These are phyloP conservation scores for Cheilosia variabilis DNA, from an alignment of 2,888 invertebrate genomes.

Conservation along the genomic window DNA sequence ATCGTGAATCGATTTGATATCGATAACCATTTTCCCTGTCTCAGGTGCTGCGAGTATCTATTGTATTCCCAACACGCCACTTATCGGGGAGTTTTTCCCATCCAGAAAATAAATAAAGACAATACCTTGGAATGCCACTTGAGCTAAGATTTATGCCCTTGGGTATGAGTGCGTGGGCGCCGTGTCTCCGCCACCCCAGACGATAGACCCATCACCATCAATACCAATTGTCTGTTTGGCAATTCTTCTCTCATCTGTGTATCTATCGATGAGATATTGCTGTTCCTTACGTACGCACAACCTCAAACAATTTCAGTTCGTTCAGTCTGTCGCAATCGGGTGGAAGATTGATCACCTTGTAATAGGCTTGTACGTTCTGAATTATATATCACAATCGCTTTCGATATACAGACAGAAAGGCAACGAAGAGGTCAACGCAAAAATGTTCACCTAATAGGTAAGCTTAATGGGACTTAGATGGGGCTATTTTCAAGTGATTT, in stretches of 20 bases:
- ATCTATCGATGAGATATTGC: slow-evolving; percentile 71
- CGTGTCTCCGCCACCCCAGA: slow-evolving; percentile 38
- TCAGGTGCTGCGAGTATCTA: slow-evolving; percentile 57
- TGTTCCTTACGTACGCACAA: slow-evolving; percentile 35
- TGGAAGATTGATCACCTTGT: slow-evolving; percentile 75
- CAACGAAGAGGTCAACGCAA: slow-evolving; percentile 62
- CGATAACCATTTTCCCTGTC: slow-evolving; percentile 31
- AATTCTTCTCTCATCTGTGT: slow-evolving; percentile 72
- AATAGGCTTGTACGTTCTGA: slow-evolving; percentile 74
- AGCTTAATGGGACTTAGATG: slow-evolving; percentile 73
- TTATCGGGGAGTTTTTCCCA: slow-evolving; percentile 36
- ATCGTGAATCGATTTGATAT: too few species aligned
- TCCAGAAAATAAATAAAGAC: slow-evolving; percentile 64
- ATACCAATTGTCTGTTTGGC: slow-evolving; percentile 73
- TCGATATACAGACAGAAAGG: slow-evolving; percentile 6
- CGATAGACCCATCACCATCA: slow-evolving; percentile 71
- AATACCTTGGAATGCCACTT: slow-evolving; percentile 73
- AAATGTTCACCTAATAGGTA: slow-evolving; percentile 74
- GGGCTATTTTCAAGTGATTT: slow-evolving; percentile 73
- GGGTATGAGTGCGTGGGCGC: slow-evolving; percentile 46
- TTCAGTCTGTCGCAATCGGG: slow-evolving; percentile 51
- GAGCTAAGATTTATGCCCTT: slow-evolving; percentile 68
- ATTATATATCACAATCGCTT: slow-evolving; percentile 70
- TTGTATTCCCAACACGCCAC: slow-evolving; percentile 64
- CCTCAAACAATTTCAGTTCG: slow-evolving; percentile 66